Evolutionary conservation across 23 tunicate genomes (phyloP), one percentile per base, ranked within the genome.

Genomic region (Oikopleura dioica): DNA sequence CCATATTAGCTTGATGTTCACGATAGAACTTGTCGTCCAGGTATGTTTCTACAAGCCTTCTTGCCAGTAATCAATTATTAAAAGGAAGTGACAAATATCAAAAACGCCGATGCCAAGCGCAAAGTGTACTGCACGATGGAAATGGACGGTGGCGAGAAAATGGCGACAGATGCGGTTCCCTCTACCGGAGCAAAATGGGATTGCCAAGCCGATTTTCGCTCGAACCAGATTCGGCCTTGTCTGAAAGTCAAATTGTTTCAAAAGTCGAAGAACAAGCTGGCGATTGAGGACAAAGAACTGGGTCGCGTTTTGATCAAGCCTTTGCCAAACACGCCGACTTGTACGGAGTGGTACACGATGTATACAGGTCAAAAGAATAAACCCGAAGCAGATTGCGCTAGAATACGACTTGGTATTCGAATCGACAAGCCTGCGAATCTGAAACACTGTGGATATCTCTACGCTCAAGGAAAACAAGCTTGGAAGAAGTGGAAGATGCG

Each of bases 401-500:
- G n/a, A n/a, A n/a, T n/a, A n/a, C 81, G 83, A 37, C 83, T 94
- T 1, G 79, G 83, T 5, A 69, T 94, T 12, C 78, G 83, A 77
- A 86, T 94, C 87, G 99, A 94, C 26, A 85, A 95, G 1, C 99
- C 99, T 0, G 68, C 55, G 37, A 86, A 83, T 77, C 83, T 94
- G 88, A 94, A 94, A 78, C 88, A 94, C 76, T 94, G 99, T 81
- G 99, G 99, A 23, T 94, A 83, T 59, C 50, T 94, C 51, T 94
- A 84, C 81, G 99, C 88, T 30, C 95, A 86, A 67, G 99, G 99
- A 0, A 69, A 86, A 1, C 35, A 81, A 35, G 99, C 87, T 77
- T 94, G 99, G 99, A 94, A 81, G 76, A 94, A 86, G 81, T 94
- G 99, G 99, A 94, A 86, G 77, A 83, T 79, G 44, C 59, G 99